phyloP scores from a whole-genome alignment of 1,140 invertebrate genomes.

The Drosophila truncata region DNA sequence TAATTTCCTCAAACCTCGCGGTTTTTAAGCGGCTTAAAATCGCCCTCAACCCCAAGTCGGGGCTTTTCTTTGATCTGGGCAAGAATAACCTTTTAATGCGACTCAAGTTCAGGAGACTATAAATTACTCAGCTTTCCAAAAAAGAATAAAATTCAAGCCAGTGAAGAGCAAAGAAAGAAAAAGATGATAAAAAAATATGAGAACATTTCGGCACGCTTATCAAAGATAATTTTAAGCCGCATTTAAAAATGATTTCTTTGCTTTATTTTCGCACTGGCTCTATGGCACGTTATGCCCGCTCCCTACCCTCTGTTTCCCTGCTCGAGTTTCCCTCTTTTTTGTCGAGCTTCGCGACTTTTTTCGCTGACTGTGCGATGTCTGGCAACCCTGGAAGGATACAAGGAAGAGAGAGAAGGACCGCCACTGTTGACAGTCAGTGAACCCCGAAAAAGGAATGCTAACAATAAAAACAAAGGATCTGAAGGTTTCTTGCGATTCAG shows the following conservation, averaged over 20 bases:
- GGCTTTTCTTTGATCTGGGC: constrained; percentile 39
- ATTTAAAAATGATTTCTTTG: constrained; percentile 79
- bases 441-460: constrained; percentile 54
- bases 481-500: no score
- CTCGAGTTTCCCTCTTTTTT: constrained; percentile 30
- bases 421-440: constrained; percentile 75
- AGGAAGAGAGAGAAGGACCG: constrained; percentile 4
- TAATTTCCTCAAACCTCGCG: constrained; percentile 16
- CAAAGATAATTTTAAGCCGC: constrained; percentile 80
- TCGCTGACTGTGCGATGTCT: constrained; percentile 75
- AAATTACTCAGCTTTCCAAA: constrained; percentile 61
- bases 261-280: constrained; percentile 37
- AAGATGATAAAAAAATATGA: constrained; percentile 32
- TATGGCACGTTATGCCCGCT: constrained; percentile 7
- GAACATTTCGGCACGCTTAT: constrained; percentile 72
- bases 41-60: neutral
- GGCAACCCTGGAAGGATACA: constrained; percentile 52
- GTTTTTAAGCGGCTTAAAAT: constrained; percentile 48
- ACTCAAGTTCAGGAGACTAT: constrained; percentile 44
- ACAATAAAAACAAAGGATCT: neutral
- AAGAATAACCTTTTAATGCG: constrained; percentile 45
- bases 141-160: neutral
- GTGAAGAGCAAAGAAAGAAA: constrained; percentile 6
- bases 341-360: constrained; percentile 53
- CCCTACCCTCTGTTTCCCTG: neutral